phyloP scores from a whole-genome alignment of 2,113 vertebrate species.

The Nasalis larvatus region DNA sequence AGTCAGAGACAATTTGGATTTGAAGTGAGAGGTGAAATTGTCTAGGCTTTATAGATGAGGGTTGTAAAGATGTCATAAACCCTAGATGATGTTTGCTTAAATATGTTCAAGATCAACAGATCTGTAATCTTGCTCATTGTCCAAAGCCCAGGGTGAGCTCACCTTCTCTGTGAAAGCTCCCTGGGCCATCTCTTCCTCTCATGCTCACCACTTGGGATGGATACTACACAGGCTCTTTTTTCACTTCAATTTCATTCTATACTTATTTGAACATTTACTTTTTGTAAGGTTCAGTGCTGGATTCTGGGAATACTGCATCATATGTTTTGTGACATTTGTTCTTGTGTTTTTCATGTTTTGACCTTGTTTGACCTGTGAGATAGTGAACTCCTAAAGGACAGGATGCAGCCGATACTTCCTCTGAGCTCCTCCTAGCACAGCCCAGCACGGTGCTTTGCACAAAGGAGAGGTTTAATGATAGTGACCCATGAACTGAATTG shows the following conservation, averaged over 20 bases:
- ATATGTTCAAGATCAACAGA: not conserved
- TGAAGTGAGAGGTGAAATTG: not conserved
- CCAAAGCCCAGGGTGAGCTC: not conserved
- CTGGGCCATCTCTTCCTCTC: not conserved
- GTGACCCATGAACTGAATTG: not conserved
- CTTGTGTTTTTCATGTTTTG: slow-evolving; percentile 22
- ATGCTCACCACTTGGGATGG: not conserved
- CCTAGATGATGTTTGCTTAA: not conserved
- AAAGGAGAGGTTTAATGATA: not conserved
- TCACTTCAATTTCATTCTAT: not conserved
- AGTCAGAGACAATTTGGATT: not conserved
- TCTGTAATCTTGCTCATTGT: not conserved
- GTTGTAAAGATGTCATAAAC: not conserved
- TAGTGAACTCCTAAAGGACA: not conserved
- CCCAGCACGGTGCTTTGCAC: not conserved
- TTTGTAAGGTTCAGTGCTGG: not conserved
- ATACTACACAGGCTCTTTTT: not conserved
- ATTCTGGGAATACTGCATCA: not conserved
- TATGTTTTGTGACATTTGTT: not conserved
- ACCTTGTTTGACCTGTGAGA: not conserved
- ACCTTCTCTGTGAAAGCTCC: not conserved
- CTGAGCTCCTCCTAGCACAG: not conserved
- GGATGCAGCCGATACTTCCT: not conserved
- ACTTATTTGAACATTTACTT: not conserved
- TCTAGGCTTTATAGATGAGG: not conserved